phyloP scores from a whole-genome alignment of 2,797 vertebrate genomes.

The Brachymystax lenok region DNA sequence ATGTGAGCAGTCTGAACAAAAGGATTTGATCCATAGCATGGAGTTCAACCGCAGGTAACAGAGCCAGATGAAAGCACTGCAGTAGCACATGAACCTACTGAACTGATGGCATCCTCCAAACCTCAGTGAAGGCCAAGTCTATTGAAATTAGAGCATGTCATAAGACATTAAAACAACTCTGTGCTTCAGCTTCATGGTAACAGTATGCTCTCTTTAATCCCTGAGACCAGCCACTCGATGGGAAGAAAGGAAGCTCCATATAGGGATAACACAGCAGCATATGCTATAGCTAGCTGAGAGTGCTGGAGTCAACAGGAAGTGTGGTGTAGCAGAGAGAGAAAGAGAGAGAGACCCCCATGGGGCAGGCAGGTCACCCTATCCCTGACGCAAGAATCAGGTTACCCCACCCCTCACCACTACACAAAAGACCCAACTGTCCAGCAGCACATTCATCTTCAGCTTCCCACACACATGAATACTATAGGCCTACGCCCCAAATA shows the following conservation, averaged over 20 bases:
- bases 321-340: background rate
- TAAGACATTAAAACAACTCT: background rate
- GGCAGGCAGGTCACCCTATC: slow-evolving; percentile 31
- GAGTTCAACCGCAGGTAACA: no score
- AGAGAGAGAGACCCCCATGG: slow-evolving; percentile 16
- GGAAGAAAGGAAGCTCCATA: background rate
- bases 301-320: slow-evolving; percentile 44
- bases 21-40: no score
- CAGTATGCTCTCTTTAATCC: background rate
- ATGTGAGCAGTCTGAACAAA: no score
- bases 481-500: background rate
- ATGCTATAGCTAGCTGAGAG: slow-evolving; percentile 10
- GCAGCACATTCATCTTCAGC: background rate
- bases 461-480: background rate
- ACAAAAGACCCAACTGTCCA: background rate
- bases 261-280: background rate
- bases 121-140: no score
- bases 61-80: no score
- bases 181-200: background rate
- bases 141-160: slow-evolving; percentile 4
- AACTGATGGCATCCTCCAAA: no score
- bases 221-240: no score
- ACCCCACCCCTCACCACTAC: slow-evolving; percentile 12
- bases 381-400: slow-evolving; percentile 41
- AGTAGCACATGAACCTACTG: no score